Conservation (phyloP, 2,113 vertebrate species). For the Brachyistius frenatus region DNA sequence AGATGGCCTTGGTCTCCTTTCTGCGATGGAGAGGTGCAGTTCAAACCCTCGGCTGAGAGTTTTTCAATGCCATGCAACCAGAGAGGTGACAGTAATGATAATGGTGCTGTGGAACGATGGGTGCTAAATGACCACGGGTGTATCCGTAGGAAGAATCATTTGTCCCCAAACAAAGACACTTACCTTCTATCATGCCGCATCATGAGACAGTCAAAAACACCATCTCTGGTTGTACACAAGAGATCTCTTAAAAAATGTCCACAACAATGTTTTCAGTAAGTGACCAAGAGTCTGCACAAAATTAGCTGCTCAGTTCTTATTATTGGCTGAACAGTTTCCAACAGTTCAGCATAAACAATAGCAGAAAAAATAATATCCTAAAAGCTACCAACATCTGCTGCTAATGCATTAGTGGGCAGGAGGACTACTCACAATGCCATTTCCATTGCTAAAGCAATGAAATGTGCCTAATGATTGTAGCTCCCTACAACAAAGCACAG, state of each 20-base stretch:
- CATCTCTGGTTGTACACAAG: not conserved
- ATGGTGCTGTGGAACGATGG: conserved; percentile 51
- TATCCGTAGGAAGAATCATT: conserved; percentile 37
- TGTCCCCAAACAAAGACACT: conserved; percentile 12
- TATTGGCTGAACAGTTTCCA: conserved; percentile 31
- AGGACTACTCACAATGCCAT: conserved; percentile 19
- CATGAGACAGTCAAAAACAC: conserved; percentile 9
- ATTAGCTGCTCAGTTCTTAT: conserved; percentile 26
- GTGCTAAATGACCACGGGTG: conserved; percentile 42
- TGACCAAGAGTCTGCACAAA: conserved; percentile 6
- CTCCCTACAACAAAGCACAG: conserved; percentile 13
- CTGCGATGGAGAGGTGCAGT: conserved; percentile 61
- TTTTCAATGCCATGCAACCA: conserved; percentile 49
- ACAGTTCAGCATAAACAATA: conserved; percentile 34
- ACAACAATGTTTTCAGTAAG: conserved; percentile 13
- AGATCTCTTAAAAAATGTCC: not conserved
- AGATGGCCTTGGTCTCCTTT: conserved; percentile 61
- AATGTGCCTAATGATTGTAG: conserved; percentile 38
- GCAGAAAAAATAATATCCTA: conserved; percentile 2
- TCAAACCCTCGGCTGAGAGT: conserved; percentile 49
- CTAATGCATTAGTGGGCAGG: conserved; percentile 28
- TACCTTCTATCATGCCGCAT: conserved; percentile 3
- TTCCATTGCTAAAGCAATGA: conserved; percentile 55
- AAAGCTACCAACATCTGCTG: conserved; percentile 50
- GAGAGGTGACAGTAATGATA: conserved; percentile 61